Evolutionary conservation across 2,888 invertebrate species (phyloP).

Genomic region (Acanthoscelides obtectus): DNA sequence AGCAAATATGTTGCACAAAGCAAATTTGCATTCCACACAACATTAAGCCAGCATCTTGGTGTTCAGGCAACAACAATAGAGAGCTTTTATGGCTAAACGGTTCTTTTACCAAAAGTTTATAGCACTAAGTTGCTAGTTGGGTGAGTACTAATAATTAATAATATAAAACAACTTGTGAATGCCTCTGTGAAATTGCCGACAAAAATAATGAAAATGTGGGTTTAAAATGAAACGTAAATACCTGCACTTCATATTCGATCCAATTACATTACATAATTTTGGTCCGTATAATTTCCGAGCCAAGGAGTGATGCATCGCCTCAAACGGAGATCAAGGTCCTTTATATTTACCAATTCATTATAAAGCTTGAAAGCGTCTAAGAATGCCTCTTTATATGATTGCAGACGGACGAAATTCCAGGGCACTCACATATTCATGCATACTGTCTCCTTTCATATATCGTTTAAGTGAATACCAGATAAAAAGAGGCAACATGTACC

Average conservation of each 20-base stretch:
- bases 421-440: neutral
- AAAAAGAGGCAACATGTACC: neutral
- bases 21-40: too few species aligned
- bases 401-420: neutral
- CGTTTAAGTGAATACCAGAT: neutral
- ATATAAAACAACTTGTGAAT: too few species aligned
- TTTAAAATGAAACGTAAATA: too few species aligned
- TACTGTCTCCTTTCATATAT: neutral
- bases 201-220: too few species aligned
- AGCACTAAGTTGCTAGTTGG: too few species aligned
- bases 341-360: neutral
- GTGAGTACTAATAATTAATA: too few species aligned
- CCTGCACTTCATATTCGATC: neutral
- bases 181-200: too few species aligned
- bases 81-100: too few species aligned
- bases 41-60: too few species aligned
- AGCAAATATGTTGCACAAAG: too few species aligned
- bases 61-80: too few species aligned
- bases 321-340: neutral
- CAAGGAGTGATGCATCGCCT: neutral
- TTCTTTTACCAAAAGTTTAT: too few species aligned
- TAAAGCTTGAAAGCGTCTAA: neutral
- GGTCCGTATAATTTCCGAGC: neutral
- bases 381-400: neutral
- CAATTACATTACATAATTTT: neutral